phyloP scores from a whole-genome alignment of 2,888 invertebrate genomes.

The Synanthedon tipuliformis region DNA sequence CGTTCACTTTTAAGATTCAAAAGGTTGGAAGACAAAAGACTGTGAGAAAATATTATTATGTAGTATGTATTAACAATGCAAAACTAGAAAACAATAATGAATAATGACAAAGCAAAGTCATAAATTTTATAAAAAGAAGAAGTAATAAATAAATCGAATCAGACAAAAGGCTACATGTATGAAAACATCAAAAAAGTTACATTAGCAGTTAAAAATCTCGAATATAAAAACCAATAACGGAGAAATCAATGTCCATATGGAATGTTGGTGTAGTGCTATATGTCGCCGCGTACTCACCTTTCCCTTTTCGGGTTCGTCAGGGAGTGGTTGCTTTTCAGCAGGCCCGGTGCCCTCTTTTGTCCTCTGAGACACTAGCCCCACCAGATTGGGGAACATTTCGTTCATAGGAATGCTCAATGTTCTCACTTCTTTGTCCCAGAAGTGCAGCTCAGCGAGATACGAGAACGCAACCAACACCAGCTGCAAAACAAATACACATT shows the following conservation, averaged over 20 bases:
- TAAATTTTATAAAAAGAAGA: too few relatives aligned
- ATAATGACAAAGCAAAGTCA: too few relatives aligned
- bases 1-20: background rate
- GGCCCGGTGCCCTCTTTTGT: constrained; percentile 78
- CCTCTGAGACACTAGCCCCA: constrained; percentile 86
- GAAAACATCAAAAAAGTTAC: too few relatives aligned
- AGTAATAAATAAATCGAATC: too few relatives aligned
- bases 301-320: constrained; percentile 54
- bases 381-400: constrained; percentile 89
- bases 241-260: background rate
- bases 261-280: background rate
- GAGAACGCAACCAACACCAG: constrained; percentile 95
- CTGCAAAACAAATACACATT: constrained; percentile 47
- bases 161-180: too few relatives aligned
- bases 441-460: constrained; percentile 91
- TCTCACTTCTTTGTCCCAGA: constrained; percentile 88
- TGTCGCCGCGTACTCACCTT: constrained; percentile 26
- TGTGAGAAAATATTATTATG: too few relatives aligned
- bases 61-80: constrained; percentile 15
- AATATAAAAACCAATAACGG: too few relatives aligned
- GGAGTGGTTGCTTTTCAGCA: constrained; percentile 71
- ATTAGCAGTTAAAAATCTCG: too few relatives aligned
- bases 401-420: constrained; percentile 89
- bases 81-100: too few relatives aligned
- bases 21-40: too few relatives aligned